Evolutionary conservation across 2,113 vertebrate genomes (phyloP).

Genomic region (Epinephelus cyanopodus): DNA sequence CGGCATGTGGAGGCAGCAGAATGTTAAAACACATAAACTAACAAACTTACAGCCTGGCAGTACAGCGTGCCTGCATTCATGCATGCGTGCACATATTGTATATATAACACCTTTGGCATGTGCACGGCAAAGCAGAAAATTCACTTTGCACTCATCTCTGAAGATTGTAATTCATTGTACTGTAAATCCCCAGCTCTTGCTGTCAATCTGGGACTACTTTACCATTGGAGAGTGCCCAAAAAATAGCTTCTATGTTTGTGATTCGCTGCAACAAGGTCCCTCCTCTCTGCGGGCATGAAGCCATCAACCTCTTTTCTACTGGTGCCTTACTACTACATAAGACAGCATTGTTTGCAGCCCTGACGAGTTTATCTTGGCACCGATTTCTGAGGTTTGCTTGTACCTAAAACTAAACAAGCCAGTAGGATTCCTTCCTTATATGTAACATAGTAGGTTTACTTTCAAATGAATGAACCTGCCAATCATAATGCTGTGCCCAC

Average conservation of each 20-base stretch:
- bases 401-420: neutral
- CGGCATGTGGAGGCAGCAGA: conserved; percentile 64
- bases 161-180: conserved; percentile 5
- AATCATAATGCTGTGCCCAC: conserved; percentile 2
- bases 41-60: conserved; percentile 7
- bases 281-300: conserved; percentile 47
- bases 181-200: conserved; percentile 37
- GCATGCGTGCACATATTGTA: neutral
- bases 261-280: conserved; percentile 65
- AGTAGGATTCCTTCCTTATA: neutral
- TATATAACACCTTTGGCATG: conserved; percentile 11
- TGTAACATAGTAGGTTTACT: neutral
- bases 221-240: conserved; percentile 64
- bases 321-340: conserved; percentile 41
- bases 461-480: neutral
- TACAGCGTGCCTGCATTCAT: neutral
- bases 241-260: conserved; percentile 25
- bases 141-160: neutral
- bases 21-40: conserved; percentile 24
- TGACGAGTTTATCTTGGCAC: conserved; percentile 40
- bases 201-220: conserved; percentile 67
- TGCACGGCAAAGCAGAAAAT: neutral
- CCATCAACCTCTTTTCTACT: conserved; percentile 12
- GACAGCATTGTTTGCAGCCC: conserved; percentile 6
- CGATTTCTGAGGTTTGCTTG: conserved; percentile 18